Evolutionary conservation across 2,113 vertebrate genomes (phyloP), one percentile per base, ranked within the genome.

Genomic region (Ictidomys tridecemlineatus): DNA sequence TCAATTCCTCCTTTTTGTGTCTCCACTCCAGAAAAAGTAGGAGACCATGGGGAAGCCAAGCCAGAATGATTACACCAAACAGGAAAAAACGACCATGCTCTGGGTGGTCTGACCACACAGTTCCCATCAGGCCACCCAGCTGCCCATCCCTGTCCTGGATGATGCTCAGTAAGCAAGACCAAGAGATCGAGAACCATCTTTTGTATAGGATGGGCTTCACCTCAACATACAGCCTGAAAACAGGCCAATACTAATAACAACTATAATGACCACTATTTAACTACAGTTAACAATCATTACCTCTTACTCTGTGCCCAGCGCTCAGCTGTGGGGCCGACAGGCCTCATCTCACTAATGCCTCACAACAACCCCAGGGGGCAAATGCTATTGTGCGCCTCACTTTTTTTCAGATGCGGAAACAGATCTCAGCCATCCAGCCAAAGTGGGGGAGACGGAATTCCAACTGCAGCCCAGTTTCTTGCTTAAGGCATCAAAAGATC

Each of bases 341-440:
- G 72, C 67, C 63, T 80, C 80, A 84, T 48, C 92, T 93, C 53
- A 48, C n/a, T 88, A n/a, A 91, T 42, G 9, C n/a, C 37, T 89
- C 53, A 37, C 65, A 42, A 63, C 93, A 51, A 70, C 74, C 32
- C 80, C 42, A 32, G 61, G 85, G 65, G 56, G 28, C 10, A 63
- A 79, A n/a, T 9, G 45, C 67, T 56, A 7, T 4, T 20, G 39
- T 45, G 58, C 96, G 85, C 13, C 51, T 45, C 37, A 0, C 32
- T 51, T 28, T 89, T 89, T 83, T 74, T 73, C 65, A 77, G 86
- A 85, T 28, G n/a, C 48, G 32, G 79, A 93, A 91, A 91, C 92
- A 96, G 61, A 86, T 24, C 65, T 72, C 28, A 65, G 86, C 72
- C 73, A 77, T 26, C 34, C 51, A 78, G 76, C 32, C 94, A 20